These are phyloP conservation scores for Synanceia verrucosa DNA, from an alignment of 2,797 vertebrate genomes.

Conservation along the genomic window DNA sequence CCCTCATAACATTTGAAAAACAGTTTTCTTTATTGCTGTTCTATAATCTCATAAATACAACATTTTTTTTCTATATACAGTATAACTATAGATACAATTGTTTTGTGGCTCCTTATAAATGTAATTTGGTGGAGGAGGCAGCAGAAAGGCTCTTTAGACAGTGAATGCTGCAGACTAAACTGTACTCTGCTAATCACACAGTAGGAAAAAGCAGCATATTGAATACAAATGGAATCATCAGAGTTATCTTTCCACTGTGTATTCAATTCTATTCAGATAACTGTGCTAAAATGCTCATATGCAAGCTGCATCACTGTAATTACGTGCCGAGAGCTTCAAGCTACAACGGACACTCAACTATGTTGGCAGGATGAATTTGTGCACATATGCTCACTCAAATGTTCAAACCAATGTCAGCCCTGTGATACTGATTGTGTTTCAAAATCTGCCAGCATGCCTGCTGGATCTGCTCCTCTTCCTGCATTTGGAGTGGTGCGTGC, in stretches of 20 bases:
- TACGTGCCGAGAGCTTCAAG: neutral
- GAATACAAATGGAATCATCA: neutral
- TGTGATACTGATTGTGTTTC: constrained; percentile 14
- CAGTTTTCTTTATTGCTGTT: too few relatives aligned
- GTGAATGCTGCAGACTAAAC: neutral
- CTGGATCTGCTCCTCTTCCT: constrained; percentile 28
- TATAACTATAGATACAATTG: too few relatives aligned
- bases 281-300: neutral
- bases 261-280: neutral
- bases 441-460: constrained; percentile 42
- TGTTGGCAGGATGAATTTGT: constrained; percentile 5
- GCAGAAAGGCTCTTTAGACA: too few relatives aligned
- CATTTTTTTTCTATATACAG: too few relatives aligned
- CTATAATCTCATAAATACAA: too few relatives aligned
- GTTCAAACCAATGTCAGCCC: constrained; percentile 16
- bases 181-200: neutral
- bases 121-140: too few relatives aligned
- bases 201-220: neutral
- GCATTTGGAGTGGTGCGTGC: constrained; percentile 35
- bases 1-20: too few relatives aligned
- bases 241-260: neutral
- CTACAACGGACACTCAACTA: neutral
- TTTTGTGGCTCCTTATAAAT: too few relatives aligned
- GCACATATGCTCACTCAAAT: constrained; percentile 26
- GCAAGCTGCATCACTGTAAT: constrained; percentile 5